Conservation (phyloP, 2,113 vertebrate species). For the Motacilla tschutschensis region DNA sequence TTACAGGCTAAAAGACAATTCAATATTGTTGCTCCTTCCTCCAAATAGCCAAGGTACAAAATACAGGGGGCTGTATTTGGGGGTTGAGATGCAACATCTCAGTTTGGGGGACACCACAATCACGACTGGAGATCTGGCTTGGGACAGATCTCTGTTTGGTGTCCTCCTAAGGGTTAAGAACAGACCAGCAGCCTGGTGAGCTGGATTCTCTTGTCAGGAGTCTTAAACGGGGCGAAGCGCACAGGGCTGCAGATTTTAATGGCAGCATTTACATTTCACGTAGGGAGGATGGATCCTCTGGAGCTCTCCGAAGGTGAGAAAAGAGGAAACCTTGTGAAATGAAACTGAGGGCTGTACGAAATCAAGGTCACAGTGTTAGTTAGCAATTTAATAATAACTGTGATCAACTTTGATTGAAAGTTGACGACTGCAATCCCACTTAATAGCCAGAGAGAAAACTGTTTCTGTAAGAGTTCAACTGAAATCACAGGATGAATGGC, state of each 20-base stretch:
- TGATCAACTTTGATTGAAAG: slow-evolving; percentile 17
- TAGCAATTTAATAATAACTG: slow-evolving; percentile 12
- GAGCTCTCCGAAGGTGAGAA: background rate
- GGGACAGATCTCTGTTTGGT: background rate
- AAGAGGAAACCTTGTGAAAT: background rate
- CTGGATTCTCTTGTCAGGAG: background rate
- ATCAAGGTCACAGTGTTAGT: background rate
- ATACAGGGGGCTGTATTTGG: background rate
- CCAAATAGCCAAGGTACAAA: background rate
- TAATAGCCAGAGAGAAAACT: slow-evolving; percentile 16
- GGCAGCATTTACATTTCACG: background rate
- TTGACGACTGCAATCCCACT: background rate
- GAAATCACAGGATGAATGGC: slow-evolving; percentile 28
- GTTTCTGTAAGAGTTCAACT: slow-evolving; percentile 8
- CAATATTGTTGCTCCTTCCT: background rate
- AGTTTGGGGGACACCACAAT: background rate
- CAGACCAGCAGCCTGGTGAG: background rate
- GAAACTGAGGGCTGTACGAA: background rate
- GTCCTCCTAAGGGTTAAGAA: background rate
- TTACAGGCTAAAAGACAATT: background rate
- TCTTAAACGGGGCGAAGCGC: accelerated
- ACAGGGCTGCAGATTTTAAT: accelerated
- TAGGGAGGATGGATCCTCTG: background rate
- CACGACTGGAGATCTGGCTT: accelerated
- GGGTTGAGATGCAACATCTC: background rate